Percentiles rank a stretch among this genome's conserved stretches.
phyloP scores from a whole-genome alignment of 2,113 vertebrate species.

The Cyprinus carpio region DNA sequence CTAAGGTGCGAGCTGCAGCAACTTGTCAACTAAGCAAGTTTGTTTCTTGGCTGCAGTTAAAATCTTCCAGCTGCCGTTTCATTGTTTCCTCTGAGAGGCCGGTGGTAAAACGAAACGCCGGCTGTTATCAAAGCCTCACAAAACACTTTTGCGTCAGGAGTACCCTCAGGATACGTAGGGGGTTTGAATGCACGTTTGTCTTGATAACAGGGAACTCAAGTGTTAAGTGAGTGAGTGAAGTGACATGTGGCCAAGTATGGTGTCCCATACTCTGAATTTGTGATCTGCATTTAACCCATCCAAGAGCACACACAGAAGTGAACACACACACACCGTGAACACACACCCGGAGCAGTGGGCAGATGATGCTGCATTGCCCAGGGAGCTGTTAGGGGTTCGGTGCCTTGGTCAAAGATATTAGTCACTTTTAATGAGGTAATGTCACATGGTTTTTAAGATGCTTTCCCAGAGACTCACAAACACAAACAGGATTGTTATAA shows the following conservation, averaged over 20 bases:
- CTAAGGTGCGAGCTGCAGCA: slow-evolving; percentile 3
- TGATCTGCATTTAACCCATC: no score
- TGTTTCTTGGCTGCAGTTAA: slow-evolving; percentile 14
- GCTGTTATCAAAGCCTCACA: slow-evolving; percentile 28
- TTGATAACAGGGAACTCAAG: slow-evolving; percentile 3
- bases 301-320: no score
- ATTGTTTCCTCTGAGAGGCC: slow-evolving; percentile 25
- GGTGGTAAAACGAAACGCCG: slow-evolving; percentile 3
- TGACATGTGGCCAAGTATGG: no score
- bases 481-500: not conserved
- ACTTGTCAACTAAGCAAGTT: slow-evolving; percentile 29
- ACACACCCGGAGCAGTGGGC: no score
- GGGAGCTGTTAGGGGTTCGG: no score
- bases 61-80: slow-evolving; percentile 17
- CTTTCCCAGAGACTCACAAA: not conserved
- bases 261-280: no score
- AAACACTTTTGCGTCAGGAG: not conserved
- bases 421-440: not conserved
- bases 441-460: not conserved
- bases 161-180: not conserved
- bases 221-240: no score
- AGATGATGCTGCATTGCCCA: no score
- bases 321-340: no score
- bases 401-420: not conserved
- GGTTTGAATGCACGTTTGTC: not conserved